phyloP scores from a whole-genome alignment of 2,797 vertebrate genomes.

The Onychomys arenicola region DNA sequence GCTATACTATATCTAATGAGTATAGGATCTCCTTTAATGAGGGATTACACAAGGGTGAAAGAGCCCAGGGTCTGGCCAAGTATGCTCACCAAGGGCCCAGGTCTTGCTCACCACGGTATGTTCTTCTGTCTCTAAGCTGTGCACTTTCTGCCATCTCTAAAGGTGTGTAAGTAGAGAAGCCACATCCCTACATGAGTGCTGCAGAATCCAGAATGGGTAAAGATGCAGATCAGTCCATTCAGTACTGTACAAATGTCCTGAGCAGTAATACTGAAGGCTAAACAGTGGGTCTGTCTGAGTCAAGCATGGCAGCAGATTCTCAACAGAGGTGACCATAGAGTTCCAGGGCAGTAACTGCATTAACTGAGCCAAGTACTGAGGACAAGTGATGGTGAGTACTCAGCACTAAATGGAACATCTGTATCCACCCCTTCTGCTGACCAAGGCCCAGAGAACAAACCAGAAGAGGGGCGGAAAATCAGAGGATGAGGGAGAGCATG shows the following conservation, averaged over 20 bases:
- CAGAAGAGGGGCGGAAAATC: too few species aligned
- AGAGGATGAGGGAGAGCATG: neutral
- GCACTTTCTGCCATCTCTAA: neutral
- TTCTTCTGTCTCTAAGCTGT: neutral
- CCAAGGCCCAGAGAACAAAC: neutral
- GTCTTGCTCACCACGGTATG: rapidly evolving
- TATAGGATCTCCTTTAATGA: too few species aligned
- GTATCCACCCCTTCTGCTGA: neutral
- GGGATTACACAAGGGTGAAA: neutral
- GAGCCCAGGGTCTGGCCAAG: neutral
- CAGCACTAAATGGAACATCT: neutral
- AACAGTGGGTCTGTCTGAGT: neutral
- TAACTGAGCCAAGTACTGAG: neutral
- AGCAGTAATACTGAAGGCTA: neutral
- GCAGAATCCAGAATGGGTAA: neutral
- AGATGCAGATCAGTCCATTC: rapidly evolving
- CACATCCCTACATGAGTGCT: neutral
- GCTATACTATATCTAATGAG: neutral
- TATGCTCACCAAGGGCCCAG: neutral
- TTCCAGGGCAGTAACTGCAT: neutral
- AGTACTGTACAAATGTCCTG: neutral
- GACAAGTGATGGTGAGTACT: neutral
- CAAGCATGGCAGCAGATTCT: neutral
- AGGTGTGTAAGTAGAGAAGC: neutral
- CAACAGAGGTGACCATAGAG: neutral